Percentiles rank a stretch among this genome's conserved stretches.
Evolutionary conservation across 2,797 vertebrate genomes (phyloP).

Genomic region (Alexandromys oeconomus): DNA sequence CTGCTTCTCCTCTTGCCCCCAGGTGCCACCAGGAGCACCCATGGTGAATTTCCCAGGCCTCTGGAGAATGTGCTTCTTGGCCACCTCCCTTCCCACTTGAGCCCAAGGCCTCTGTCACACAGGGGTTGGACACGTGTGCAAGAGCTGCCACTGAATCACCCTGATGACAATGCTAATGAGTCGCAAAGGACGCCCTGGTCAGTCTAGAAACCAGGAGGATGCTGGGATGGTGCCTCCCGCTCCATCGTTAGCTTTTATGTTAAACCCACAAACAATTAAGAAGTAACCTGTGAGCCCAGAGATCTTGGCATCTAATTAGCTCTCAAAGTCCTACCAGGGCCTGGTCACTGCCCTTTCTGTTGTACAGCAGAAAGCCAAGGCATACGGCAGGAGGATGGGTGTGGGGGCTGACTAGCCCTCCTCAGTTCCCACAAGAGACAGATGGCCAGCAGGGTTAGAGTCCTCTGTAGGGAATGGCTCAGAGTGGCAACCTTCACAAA

Average conservation of each 20-base stretch:
- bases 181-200: slow-evolving; percentile 85
- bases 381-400: slow-evolving; percentile 67
- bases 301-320: slow-evolving; percentile 87
- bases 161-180: slow-evolving; percentile 82
- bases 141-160: slow-evolving; percentile 84
- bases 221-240: slow-evolving; percentile 67
- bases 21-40: neutral
- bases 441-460: neutral
- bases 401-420: slow-evolving; percentile 68
- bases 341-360: slow-evolving; percentile 80
- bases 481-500: neutral
- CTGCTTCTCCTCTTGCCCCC: neutral
- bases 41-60: neutral
- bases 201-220: slow-evolving; percentile 82
- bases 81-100: neutral
- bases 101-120: neutral
- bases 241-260: slow-evolving; percentile 78
- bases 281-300: slow-evolving; percentile 84
- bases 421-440: slow-evolving; percentile 73
- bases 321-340: slow-evolving; percentile 82
- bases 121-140: fast-evolving
- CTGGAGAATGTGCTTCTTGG: neutral
- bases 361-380: slow-evolving; percentile 82
- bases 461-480: neutral
- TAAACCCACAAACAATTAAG: slow-evolving; percentile 89